Base-by-base conservation (phyloP, 2,888 invertebrate species). In the Willowsia nigromaculata region DNA sequence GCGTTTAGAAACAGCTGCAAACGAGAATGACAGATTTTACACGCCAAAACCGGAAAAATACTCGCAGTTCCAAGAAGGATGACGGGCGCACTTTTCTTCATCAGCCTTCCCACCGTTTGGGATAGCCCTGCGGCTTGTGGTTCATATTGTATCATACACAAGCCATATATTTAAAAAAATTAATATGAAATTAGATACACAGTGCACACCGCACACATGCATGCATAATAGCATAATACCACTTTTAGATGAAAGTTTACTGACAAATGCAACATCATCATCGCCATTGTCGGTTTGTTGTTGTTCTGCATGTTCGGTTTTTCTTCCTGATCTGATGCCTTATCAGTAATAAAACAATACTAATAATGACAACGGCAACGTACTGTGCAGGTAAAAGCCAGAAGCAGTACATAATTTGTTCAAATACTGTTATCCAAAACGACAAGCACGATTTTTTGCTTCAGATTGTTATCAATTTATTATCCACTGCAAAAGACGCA, bases 11-110 rank as follows among this genome's bases (percentile, higher is more conserved):
- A 84, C 89, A 89, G 89, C 85, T 89, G 89, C 85, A 89, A 71
- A 81, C 53, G 84, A 85, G 85, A 89, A 89, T 89, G 89, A 89
- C 89, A 89, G 89, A 85, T 89, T 89, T 89, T 89, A 89, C 89
- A 85, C 85, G 85, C 85, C 89, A 84, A 89, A 89, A 89, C 89
- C 89, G 89, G 89, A 89, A 85, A 89, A 89, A 85, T 84, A 71
- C 80, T 80, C 80, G 71, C 59, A 81, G 74, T 89, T 89, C 89
- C 85, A 85, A 89, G 89, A 89, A 89, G 47, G 89, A 89, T 89
- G 89, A 89, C 85, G 68, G 85, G 85, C 85, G 80, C 85, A 89
- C 85, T 89, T 89, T 89, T 85, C 50, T 71, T 85, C 80, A 74
- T 88, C 88, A 89, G 40, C 89, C 85, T 85, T 88, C 88, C 80